A percentile compares a stretch with the other conserved stretches of the same genome.
Conservation (phyloP, 2,113 vertebrate genomes). For the Channa maculata region DNA sequence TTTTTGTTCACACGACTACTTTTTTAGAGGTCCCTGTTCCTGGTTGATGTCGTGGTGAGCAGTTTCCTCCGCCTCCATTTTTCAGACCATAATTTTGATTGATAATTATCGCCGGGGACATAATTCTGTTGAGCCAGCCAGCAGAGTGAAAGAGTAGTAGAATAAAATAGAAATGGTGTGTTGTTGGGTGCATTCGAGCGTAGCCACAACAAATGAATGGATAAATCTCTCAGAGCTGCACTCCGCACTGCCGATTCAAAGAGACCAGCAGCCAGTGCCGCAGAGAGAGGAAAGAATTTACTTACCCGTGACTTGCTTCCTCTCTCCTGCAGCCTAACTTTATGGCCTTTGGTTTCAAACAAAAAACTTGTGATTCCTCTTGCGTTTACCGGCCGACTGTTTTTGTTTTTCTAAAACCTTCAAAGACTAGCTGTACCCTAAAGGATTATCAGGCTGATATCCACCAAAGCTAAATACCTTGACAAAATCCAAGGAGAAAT, state of each 20-base stretch:
- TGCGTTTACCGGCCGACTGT: slow-evolving; percentile 18
- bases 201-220: slow-evolving; percentile 84
- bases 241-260: slow-evolving; percentile 56
- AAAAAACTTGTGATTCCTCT: slow-evolving; percentile 57
- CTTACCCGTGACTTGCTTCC: slow-evolving; percentile 45
- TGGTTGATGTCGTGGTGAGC: slow-evolving; percentile 71
- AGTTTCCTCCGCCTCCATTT: slow-evolving; percentile 76
- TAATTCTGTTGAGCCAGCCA: slow-evolving; percentile 78
- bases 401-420: slow-evolving; percentile 48
- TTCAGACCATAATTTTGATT: slow-evolving; percentile 83
- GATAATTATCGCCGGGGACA: slow-evolving; percentile 82
- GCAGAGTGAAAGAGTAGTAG: slow-evolving; percentile 77
- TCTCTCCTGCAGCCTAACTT: slow-evolving; percentile 55
- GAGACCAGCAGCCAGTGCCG: slow-evolving; percentile 53
- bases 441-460: slow-evolving; percentile 48
- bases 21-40: slow-evolving; percentile 52
- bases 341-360: slow-evolving; percentile 50
- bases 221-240: slow-evolving; percentile 82
- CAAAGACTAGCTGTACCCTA: slow-evolving; percentile 16
- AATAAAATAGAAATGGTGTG: slow-evolving; percentile 82
- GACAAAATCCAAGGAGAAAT: slow-evolving; percentile 13
- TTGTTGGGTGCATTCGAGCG: slow-evolving; percentile 78
- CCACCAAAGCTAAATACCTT: slow-evolving; percentile 22
- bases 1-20: slow-evolving; percentile 38
- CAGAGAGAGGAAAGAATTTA: slow-evolving; percentile 57